Conservation (phyloP, 2,113 vertebrate species). For the Megaceryle maxima region DNA sequence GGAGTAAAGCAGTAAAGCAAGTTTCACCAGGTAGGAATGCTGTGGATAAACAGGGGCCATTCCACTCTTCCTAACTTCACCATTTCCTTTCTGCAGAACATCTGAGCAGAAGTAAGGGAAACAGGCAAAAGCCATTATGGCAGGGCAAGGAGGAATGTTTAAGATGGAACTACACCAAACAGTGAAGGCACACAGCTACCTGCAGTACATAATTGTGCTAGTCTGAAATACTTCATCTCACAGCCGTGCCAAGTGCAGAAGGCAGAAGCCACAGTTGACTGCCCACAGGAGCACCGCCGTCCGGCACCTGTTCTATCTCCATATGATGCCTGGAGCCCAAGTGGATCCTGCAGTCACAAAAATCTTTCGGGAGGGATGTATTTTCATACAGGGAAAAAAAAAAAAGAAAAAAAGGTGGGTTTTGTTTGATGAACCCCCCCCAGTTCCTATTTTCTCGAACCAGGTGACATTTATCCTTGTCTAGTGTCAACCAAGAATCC, state of each 20-base stretch:
- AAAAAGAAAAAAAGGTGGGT: background rate
- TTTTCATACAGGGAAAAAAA: background rate
- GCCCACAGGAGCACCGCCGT: background rate
- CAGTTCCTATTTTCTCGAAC: background rate
- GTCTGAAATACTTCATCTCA: background rate
- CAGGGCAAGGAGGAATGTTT: background rate
- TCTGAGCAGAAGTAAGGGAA: background rate
- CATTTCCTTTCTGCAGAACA: background rate
- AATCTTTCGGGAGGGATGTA: background rate
- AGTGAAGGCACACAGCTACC: background rate
- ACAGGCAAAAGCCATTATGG: background rate
- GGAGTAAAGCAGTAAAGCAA: background rate
- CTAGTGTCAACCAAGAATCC: background rate
- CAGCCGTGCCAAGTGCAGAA: background rate
- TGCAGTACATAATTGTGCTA: accelerated
- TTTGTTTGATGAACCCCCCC: background rate
- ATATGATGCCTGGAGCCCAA: background rate
- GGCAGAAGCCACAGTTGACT: background rate
- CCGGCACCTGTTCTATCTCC: background rate
- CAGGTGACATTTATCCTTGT: background rate
- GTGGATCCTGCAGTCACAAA: background rate
- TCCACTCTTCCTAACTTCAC: background rate
- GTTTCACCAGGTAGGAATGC: background rate
- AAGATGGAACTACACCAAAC: background rate
- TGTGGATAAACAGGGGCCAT: background rate